Base-by-base conservation (phyloP, 2,797 vertebrate species). In the Tenualosa thibaudeaui region DNA sequence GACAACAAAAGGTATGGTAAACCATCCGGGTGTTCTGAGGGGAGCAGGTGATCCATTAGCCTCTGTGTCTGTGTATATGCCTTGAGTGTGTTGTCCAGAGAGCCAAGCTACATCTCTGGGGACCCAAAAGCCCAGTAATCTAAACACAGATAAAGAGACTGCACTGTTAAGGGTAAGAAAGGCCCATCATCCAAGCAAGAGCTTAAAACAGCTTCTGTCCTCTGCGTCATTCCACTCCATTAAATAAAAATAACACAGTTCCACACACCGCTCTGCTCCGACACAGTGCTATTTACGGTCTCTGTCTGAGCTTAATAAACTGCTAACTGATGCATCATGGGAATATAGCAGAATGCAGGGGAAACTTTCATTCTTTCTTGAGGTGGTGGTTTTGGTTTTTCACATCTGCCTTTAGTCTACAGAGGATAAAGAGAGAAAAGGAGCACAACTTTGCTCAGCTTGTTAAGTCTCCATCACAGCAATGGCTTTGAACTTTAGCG, bases 231-330 rank as follows among this genome's bases (percentile, higher is more conserved):
- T 78, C 71, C 40, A 78, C 71, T 78, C 71, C 71, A 46, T 78
- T 78, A 78, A 78, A 78, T 46, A 46, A 46, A 71, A 78, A 78
- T 78, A 78, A 78, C 15, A 8, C 15, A 8, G 40, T 19, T 78
- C 40, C 17, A 46, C 40, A 78, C 37, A 40, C 68, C 12, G 68
- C 68, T 0, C 15, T 22, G 40, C 71, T 46, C 5, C 15, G 7
- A 9, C 17, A 2, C 37, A 43, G 71, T 37, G 71, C 71, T 78
- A n/a, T 43, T 78, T 78, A 78, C 17, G 5, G 71, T 46, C 71
- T 78, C 71, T 22, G 71, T 43, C 40, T 78, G 71, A 78, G 71
- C 19, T 43, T 78, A 43, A 78, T 78, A 78, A 46, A 78, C 37
- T 78, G 40, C 15, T 78, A 46, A 46, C 71, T 43, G 71, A 40